Conservation (phyloP, 2,888 invertebrate species). For the Cephus sareptanus region DNA sequence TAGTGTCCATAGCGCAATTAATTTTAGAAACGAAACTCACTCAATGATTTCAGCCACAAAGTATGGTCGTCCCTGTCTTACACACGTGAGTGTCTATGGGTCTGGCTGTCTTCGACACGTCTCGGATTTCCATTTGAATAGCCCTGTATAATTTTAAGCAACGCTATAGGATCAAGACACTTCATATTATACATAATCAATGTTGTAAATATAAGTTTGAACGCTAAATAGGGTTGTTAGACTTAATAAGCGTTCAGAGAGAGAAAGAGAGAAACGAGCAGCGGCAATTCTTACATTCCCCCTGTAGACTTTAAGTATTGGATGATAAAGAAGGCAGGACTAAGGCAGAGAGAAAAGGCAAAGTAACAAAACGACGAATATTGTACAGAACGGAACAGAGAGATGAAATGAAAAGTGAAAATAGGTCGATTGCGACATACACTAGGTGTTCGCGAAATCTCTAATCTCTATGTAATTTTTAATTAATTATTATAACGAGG, state of each 20-base stretch:
- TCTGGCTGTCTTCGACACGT: too few relatives aligned
- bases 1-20: not conserved
- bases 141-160: not conserved
- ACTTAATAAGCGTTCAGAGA: not conserved
- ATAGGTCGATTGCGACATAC: not conserved
- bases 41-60: not conserved
- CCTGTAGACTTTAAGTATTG: not conserved
- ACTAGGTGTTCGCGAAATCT: not conserved
- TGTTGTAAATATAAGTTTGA: constrained; percentile 33
- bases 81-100: too few relatives aligned
- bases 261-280: not conserved
- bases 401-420: not conserved
- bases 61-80: too few relatives aligned
- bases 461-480: constrained; percentile 17
- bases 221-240: not conserved
- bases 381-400: not conserved
- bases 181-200: constrained; percentile 34
- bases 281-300: constrained; percentile 34
- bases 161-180: constrained; percentile 7
- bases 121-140: not conserved
- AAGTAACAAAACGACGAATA: not conserved
- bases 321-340: not conserved
- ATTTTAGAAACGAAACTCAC: not conserved
- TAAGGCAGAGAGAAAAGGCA: not conserved
- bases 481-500: constrained; percentile 1